phyloP scores from a whole-genome alignment of 1,140 invertebrate species.

The Lithobius niger region DNA sequence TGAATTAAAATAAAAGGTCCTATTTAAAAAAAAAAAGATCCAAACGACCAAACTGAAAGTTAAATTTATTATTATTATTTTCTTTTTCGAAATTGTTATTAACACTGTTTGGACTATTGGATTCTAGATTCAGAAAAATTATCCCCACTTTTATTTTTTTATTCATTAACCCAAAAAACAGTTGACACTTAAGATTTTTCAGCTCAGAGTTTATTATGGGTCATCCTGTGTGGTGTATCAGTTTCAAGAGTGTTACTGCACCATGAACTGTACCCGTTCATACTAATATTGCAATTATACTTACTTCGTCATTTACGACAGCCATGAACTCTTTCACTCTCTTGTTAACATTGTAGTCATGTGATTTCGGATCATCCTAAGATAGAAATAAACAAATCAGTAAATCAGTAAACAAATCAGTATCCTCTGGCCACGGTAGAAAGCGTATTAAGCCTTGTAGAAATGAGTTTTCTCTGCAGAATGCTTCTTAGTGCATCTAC shows the following conservation, averaged over 20 bases:
- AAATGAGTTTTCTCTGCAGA: too few relatives aligned
- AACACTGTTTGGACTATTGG: too few relatives aligned
- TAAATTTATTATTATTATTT: too few relatives aligned
- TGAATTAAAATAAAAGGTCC: too few relatives aligned
- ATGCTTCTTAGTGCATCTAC: too few relatives aligned
- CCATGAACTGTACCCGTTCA: too few relatives aligned
- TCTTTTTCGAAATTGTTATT: too few relatives aligned
- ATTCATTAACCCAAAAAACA: neutral
- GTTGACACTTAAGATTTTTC: neutral
- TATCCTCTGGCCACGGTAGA: too few relatives aligned
- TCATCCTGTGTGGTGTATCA: neutral
- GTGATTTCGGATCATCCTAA: constrained; percentile 31
- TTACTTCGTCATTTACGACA: constrained; percentile 27
- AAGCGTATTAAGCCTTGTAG: neutral
- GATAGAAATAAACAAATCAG: constrained; percentile 6
- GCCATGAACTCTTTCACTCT: constrained; percentile 31
- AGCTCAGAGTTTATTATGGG: neutral
- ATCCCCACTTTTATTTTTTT: neutral
- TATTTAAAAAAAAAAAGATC: too few relatives aligned
- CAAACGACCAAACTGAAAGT: too few relatives aligned
- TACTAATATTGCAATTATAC: neutral
- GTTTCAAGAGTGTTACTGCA: too few relatives aligned
- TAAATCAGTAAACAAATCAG: too few relatives aligned
- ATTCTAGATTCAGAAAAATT: neutral
- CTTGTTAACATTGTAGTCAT: constrained; percentile 34